These are phyloP conservation scores for Dicycla oo DNA, from an alignment of 2,888 invertebrate species.

Conservation along the genomic window DNA sequence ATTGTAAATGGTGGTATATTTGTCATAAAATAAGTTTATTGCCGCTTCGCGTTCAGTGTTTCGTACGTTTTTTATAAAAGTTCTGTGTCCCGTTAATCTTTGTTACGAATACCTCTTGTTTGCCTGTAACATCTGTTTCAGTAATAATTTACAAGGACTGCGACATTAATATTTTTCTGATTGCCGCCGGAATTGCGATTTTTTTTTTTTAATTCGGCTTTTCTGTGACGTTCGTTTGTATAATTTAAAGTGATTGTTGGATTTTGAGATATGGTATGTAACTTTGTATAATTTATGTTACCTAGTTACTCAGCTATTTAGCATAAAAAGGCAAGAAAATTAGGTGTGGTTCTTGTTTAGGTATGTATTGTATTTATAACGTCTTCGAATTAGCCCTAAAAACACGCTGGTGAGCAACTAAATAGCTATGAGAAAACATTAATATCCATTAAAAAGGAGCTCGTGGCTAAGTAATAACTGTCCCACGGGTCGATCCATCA, in stretches of 20 bases:
- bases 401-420: neutral
- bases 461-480: too few species aligned
- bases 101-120: conserved; percentile 78
- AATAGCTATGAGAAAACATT: neutral
- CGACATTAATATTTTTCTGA: conserved; percentile 75
- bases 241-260: conserved; percentile 25
- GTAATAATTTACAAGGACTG: conserved; percentile 82
- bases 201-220: conserved; percentile 45
- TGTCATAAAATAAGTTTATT: conserved; percentile 70
- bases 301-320: neutral
- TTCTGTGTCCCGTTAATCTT: conserved; percentile 80
- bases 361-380: neutral
- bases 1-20: conserved; percentile 65
- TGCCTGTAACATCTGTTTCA: conserved; percentile 81
- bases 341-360: neutral
- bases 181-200: conserved; percentile 64
- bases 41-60: conserved; percentile 68
- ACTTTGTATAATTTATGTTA: neutral
- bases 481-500: too few species aligned
- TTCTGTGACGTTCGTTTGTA: conserved; percentile 32
- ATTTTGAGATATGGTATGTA: conserved; percentile 6
- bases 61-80: conserved; percentile 69
- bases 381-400: neutral
- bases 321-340: neutral
- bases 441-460: neutral